phyloP scores from a whole-genome alignment of 1,140 invertebrate species.

The Bombus waltoni region DNA sequence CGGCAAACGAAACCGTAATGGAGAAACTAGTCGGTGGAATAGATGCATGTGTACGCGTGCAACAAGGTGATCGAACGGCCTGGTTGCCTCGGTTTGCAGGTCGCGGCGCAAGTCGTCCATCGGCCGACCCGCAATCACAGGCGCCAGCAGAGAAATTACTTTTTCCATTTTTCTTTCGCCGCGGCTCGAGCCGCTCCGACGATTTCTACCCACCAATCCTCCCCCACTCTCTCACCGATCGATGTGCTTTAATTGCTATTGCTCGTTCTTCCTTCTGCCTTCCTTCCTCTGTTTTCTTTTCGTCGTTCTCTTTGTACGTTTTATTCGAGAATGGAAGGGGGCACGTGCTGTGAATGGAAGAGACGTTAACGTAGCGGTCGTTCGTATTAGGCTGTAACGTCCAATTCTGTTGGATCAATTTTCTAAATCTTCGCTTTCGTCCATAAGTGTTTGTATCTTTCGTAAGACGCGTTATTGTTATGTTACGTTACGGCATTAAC shows the following conservation, averaged over 20 bases:
- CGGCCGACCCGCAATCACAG: conserved; percentile 50
- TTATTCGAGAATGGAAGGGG: too few relatives aligned
- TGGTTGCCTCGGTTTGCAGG: conserved; percentile 62
- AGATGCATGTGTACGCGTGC: conserved; percentile 33
- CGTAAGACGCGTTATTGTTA: too few relatives aligned
- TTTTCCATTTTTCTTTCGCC: conserved; percentile 74
- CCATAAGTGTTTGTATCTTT: too few relatives aligned
- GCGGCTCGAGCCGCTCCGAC: conserved; percentile 3
- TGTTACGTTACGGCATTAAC: too few relatives aligned
- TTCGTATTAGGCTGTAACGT: too few relatives aligned
- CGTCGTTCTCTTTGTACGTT: not conserved
- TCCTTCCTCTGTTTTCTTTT: too few relatives aligned
- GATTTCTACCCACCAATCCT: conserved; percentile 19
- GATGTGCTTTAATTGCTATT: not conserved
- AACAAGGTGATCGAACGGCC: conserved; percentile 66
- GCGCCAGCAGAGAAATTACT: conserved; percentile 72
- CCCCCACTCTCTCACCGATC: not conserved
- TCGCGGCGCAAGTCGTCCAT: conserved; percentile 61
- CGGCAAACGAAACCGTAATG: conserved; percentile 38
- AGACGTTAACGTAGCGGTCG: too few relatives aligned
- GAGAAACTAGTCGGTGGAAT: conserved; percentile 34
- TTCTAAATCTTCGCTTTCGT: too few relatives aligned
- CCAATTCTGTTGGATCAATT: too few relatives aligned
- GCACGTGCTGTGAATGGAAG: too few relatives aligned
- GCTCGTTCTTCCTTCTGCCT: not conserved